These are phyloP conservation scores for Scomber japonicus DNA, from an alignment of 2,113 vertebrate species.

Conservation along the genomic window DNA sequence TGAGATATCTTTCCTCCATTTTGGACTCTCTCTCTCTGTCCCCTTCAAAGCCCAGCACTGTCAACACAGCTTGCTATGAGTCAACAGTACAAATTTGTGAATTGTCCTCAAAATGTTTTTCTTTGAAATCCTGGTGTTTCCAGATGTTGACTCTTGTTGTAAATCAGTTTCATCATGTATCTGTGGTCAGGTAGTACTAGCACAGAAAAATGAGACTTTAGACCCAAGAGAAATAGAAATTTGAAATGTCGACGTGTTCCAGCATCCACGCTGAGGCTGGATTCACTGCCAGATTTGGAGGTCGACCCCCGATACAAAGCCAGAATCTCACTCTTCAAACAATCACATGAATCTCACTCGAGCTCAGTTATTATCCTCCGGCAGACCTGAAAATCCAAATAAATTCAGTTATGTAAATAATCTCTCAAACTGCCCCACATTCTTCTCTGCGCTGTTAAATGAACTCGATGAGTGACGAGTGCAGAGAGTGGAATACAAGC, in stretches of 20 bases:
- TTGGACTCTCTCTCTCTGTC: too few species aligned
- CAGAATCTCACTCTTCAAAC: slow-evolving; percentile 20
- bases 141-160: too few species aligned
- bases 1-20: too few species aligned
- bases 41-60: too few species aligned
- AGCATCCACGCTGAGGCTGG: background rate
- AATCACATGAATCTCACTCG: slow-evolving; percentile 6
- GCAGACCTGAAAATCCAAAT: slow-evolving; percentile 32
- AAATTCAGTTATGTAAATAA: slow-evolving; percentile 32
- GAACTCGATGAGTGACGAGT: background rate
- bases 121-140: too few species aligned
- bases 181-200: too few species aligned
- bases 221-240: background rate
- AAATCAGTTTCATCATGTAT: too few species aligned
- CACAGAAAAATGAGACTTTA: background rate
- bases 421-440: slow-evolving; percentile 6
- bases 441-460: slow-evolving; percentile 9
- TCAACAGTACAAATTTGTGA: too few species aligned
- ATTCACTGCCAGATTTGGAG: background rate
- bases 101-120: too few species aligned
- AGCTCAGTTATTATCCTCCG: background rate
- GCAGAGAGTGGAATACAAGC: background rate
- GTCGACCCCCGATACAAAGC: background rate
- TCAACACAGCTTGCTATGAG: too few species aligned
- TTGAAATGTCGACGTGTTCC: background rate